A percentile compares a stretch with the other conserved stretches of the same genome.
Conservation (phyloP, 2,797 vertebrate species). For the Ptychadena robeensis region DNA sequence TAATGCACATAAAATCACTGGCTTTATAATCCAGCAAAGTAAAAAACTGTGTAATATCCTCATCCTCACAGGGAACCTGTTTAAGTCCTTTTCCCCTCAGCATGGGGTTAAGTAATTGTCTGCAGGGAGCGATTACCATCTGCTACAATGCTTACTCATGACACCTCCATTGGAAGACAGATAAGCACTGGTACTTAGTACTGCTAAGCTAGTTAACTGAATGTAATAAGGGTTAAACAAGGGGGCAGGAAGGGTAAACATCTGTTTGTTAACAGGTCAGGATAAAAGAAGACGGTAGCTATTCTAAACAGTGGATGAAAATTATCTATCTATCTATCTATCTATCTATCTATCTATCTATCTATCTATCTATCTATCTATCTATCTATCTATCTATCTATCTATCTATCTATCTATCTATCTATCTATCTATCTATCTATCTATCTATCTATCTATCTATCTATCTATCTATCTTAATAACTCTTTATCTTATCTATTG, state of each 20-base stretch:
- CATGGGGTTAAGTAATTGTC: constrained; percentile 78
- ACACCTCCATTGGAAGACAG: constrained; percentile 66
- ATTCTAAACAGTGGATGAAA: constrained; percentile 50
- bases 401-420: too few species aligned
- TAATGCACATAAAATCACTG: background rate
- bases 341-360: too few species aligned
- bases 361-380: too few species aligned
- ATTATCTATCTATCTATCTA: too few species aligned
- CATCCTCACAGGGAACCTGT: constrained; percentile 70
- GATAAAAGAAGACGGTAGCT: constrained; percentile 69
- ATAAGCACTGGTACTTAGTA: constrained; percentile 70
- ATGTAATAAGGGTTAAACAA: background rate
- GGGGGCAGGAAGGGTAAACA: constrained; percentile 71
- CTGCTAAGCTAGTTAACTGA: constrained; percentile 65
- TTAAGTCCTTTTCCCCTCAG: constrained; percentile 71
- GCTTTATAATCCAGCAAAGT: constrained; percentile 2
- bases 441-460: too few species aligned
- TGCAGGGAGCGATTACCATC: constrained; percentile 82
- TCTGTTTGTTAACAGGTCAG: constrained; percentile 76
- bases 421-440: too few species aligned
- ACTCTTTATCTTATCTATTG: constrained; percentile 2
- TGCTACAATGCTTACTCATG: constrained; percentile 76
- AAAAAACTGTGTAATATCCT: constrained; percentile 68
- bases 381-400: too few species aligned
- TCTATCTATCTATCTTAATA: too few species aligned